Conservation (phyloP, 2,888 invertebrate genomes). For the Mimachlamys varia region DNA sequence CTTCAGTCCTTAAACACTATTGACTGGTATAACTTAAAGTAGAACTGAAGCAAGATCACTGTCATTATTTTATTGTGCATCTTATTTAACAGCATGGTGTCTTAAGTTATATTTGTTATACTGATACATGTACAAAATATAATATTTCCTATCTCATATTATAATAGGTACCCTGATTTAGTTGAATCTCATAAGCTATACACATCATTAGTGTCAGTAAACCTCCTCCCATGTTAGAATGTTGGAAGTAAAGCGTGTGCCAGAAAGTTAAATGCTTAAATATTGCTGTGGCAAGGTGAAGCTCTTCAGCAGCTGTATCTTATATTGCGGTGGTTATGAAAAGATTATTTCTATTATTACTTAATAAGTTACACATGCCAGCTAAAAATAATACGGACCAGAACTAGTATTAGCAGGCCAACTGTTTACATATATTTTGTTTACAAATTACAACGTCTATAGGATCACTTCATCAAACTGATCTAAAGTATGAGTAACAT, state of each 20-base stretch:
- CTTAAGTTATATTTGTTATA: no score
- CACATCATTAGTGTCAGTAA: background rate
- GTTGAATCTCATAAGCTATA: background rate
- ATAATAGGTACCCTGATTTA: background rate
- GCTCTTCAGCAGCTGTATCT: background rate
- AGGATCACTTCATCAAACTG: background rate
- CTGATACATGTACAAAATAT: no score
- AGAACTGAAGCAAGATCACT: background rate
- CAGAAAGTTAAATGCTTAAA: background rate
- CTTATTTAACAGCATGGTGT: background rate
- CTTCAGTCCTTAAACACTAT: background rate
- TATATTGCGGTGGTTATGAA: background rate
- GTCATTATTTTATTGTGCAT: background rate
- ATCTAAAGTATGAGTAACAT: background rate
- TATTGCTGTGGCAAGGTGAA: background rate
- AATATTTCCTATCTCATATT: no score
- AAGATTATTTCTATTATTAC: constrained; percentile 19
- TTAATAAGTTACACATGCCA: background rate
- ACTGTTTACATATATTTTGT: background rate
- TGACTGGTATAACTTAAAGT: background rate
- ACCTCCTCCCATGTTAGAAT: background rate
- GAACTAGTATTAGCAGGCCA: background rate
- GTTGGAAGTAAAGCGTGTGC: background rate
- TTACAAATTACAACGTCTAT: background rate
- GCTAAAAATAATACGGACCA: background rate